Evolutionary conservation across 2,888 invertebrate species (phyloP).

Genomic region (Drosophila atroscutellata): DNA sequence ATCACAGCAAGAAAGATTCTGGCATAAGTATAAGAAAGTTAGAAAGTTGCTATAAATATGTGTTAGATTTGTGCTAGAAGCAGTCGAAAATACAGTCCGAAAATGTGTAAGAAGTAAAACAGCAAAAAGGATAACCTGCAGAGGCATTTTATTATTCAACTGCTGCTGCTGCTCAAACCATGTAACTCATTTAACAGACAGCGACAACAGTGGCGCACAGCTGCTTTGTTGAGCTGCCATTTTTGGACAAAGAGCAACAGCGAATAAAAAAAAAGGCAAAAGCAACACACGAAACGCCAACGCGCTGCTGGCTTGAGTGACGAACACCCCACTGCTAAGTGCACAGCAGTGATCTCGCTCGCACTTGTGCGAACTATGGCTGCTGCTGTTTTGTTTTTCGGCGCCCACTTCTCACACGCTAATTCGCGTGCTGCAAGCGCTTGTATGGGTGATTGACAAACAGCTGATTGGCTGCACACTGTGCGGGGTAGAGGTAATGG

Average conservation of each 20-base stretch:
- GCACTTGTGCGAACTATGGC: constrained; percentile 30
- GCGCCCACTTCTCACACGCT: constrained; percentile 67
- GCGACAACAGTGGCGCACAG: constrained; percentile 38
- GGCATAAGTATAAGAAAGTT: neutral
- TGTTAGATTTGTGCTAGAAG: neutral
- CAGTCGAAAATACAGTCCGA: neutral
- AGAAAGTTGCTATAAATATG: neutral
- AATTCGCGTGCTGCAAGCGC: constrained; percentile 67
- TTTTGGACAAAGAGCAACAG: constrained; percentile 41
- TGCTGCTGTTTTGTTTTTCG: constrained; percentile 62
- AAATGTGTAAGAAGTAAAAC: neutral
- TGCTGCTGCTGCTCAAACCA: neutral
- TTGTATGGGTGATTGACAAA: constrained; percentile 43
- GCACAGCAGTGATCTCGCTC: constrained; percentile 44
- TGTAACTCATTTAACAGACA: constrained; percentile 1
- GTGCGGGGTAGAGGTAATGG: neutral
- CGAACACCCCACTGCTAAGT: constrained; percentile 4
- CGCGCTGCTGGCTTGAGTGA: constrained; percentile 18
- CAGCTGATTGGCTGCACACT: constrained; percentile 58
- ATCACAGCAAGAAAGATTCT: neutral
- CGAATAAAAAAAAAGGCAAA: constrained; percentile 2
- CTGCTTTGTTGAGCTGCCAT: constrained; percentile 56
- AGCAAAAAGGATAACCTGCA: neutral
- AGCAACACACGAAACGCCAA: constrained; percentile 30
- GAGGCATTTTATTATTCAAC: neutral